phyloP scores from a whole-genome alignment of 2,113 vertebrate genomes.

The Ceyx melanurus region DNA sequence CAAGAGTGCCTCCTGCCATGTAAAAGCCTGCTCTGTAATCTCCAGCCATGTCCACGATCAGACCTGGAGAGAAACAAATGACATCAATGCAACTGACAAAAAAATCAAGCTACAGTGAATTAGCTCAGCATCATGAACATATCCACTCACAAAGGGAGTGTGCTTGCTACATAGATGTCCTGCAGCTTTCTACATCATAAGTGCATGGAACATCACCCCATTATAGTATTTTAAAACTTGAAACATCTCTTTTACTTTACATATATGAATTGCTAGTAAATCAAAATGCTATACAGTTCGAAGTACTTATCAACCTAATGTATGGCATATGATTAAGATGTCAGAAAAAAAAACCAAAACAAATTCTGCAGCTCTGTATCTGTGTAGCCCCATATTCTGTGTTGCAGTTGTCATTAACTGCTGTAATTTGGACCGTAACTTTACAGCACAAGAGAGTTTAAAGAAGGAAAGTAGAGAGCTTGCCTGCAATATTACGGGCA shows the following conservation, averaged over 20 bases:
- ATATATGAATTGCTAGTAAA: background rate
- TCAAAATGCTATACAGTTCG: background rate
- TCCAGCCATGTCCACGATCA: slow-evolving; percentile 38
- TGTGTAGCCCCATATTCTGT: background rate
- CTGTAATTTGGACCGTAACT: background rate
- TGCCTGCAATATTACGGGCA: background rate
- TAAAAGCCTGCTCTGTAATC: slow-evolving; percentile 59
- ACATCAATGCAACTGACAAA: background rate
- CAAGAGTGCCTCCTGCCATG: slow-evolving; percentile 49
- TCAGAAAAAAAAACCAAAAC: background rate
- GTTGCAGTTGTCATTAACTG: background rate
- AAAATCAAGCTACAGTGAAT: background rate
- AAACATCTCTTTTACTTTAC: background rate
- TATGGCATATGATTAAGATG: background rate
- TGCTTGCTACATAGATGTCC: background rate
- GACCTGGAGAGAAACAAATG: slow-evolving; percentile 34
- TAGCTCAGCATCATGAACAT: background rate
- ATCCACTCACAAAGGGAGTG: background rate
- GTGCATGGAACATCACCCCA: background rate
- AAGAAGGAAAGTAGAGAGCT: background rate
- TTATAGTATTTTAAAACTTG: background rate
- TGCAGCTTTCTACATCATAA: background rate
- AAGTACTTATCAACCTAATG: background rate
- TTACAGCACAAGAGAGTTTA: background rate
- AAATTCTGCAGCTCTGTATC: background rate